phyloP scores from a whole-genome alignment of 30 jellyfish, hydroid and myxozoan species.

The Morbakka virulenta region DNA sequence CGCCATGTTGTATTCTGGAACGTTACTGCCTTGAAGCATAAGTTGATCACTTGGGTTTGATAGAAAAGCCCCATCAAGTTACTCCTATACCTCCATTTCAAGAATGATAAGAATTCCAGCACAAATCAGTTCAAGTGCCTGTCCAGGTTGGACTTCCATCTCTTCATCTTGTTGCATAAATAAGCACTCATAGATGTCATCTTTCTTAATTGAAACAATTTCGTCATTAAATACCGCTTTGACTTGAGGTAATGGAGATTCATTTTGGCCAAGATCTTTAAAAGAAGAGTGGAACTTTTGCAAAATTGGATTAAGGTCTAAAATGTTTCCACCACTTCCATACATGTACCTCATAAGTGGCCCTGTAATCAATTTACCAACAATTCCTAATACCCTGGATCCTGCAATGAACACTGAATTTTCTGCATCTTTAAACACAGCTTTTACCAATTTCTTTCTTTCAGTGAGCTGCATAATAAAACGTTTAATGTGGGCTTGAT shows the following conservation, averaged over 20 bases:
- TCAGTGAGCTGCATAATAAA: not conserved
- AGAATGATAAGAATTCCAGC: constrained; percentile 4
- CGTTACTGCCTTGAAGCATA: not conserved
- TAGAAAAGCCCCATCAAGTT: too few species aligned
- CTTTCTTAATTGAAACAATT: not conserved
- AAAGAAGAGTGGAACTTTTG: not conserved
- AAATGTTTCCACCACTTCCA: not conserved
- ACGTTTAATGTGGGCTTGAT: too few species aligned
- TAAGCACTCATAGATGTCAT: not conserved
- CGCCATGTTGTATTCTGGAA: not conserved
- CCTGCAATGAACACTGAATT: constrained; percentile 8
- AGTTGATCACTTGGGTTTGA: not conserved
- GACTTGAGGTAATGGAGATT: not conserved
- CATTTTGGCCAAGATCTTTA: not conserved
- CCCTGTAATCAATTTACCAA: constrained; percentile 2
- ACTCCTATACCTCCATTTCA: too few species aligned
- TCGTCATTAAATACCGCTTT: not conserved
- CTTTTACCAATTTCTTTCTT: not conserved
- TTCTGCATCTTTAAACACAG: not conserved
- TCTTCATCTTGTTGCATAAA: constrained; percentile 15
- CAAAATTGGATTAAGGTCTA: not conserved
- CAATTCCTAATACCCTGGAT: constrained; percentile 1
- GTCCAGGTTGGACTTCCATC: constrained; percentile 3
- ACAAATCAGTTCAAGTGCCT: constrained; percentile 16
- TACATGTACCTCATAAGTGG: constrained; percentile 1